These are phyloP conservation scores for Tadarida brasiliensis DNA, from an alignment of 2,797 vertebrate genomes.

Conservation along the genomic window DNA sequence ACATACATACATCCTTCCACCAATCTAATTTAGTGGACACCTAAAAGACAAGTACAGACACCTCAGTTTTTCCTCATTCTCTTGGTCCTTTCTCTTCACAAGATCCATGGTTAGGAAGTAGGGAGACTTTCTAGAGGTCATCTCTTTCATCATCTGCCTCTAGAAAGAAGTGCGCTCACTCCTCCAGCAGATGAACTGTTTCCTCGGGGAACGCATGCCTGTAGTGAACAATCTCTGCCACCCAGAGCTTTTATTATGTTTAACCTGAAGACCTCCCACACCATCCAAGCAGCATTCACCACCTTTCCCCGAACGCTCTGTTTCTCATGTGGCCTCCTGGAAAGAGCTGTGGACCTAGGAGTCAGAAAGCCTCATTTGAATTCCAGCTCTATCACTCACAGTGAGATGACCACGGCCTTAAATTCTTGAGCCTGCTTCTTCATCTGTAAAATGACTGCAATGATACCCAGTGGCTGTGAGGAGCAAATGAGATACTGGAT, in stretches of 20 bases:
- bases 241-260: neutral
- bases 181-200: neutral
- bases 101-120: neutral
- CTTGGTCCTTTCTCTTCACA: neutral
- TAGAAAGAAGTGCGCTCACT: neutral
- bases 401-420: neutral
- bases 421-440: conserved; percentile 57
- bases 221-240: neutral
- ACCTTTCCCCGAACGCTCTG: neutral
- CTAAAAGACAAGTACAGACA: neutral
- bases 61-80: neutral
- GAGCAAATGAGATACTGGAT: conserved; percentile 53
- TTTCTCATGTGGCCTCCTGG: neutral
- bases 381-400: neutral
- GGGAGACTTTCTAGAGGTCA: neutral
- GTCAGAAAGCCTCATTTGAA: neutral
- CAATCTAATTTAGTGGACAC: neutral
- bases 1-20: neutral
- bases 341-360: neutral
- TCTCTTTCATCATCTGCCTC: neutral
- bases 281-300: too few species aligned
- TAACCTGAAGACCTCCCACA: neutral
- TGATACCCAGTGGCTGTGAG: neutral
- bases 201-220: neutral
- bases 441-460: neutral